phyloP scores from a whole-genome alignment of 1,140 invertebrate species.

The Lethrus apterus region DNA sequence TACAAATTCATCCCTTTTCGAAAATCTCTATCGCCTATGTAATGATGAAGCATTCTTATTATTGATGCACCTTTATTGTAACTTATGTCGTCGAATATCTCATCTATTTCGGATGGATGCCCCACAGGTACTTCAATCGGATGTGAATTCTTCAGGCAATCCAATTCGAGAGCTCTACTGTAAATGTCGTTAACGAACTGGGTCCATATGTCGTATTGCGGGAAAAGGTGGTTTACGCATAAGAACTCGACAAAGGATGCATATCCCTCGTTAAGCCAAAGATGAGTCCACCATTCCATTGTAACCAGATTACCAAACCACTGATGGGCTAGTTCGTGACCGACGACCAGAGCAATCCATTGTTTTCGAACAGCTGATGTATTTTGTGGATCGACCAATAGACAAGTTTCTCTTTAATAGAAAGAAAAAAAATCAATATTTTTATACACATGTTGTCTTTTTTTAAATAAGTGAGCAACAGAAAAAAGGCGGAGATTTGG shows the following conservation, averaged over 20 bases:
- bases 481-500: too few species aligned
- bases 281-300: slow-evolving; percentile 83
- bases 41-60: slow-evolving; percentile 93
- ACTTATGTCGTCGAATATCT: slow-evolving; percentile 93
- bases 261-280: slow-evolving; percentile 92
- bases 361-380: slow-evolving; percentile 78
- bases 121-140: slow-evolving; percentile 85
- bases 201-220: slow-evolving; percentile 90
- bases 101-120: slow-evolving; percentile 86
- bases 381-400: slow-evolving; percentile 77
- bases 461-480: not conserved
- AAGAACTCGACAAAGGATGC: slow-evolving; percentile 84
- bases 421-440: not conserved
- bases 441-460: not conserved
- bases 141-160: slow-evolving; percentile 84
- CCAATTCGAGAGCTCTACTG: slow-evolving; percentile 75
- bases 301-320: slow-evolving; percentile 89
- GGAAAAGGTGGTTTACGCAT: slow-evolving; percentile 80
- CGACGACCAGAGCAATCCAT: slow-evolving; percentile 79
- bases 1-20: slow-evolving; percentile 93
- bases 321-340: slow-evolving; percentile 83
- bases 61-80: slow-evolving; percentile 91
- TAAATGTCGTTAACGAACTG: slow-evolving; percentile 83
- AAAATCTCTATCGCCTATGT: slow-evolving; percentile 91
- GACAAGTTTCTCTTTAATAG: slow-evolving; percentile 65